These are phyloP conservation scores for Bovichtus diacanthus DNA, from an alignment of 2,797 vertebrate species.

Conservation along the genomic window DNA sequence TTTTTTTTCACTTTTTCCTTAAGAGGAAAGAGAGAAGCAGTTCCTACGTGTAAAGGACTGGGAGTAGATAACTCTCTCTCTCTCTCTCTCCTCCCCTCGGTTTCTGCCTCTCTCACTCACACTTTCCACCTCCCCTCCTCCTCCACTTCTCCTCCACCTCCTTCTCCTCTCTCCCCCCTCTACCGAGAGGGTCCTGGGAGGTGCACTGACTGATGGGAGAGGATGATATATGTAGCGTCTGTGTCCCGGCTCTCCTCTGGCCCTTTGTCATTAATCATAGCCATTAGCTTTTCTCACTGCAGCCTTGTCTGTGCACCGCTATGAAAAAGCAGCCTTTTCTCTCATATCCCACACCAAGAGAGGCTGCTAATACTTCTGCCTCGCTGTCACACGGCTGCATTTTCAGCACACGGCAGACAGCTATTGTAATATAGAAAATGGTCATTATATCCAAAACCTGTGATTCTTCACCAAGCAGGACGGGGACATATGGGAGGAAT, in stretches of 20 bases:
- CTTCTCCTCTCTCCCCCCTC: slow-evolving; percentile 1
- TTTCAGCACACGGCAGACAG: slow-evolving; percentile 67
- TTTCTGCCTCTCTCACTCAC: slow-evolving; percentile 47
- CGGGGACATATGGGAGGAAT: slow-evolving; percentile 54
- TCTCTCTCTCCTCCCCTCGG: slow-evolving; percentile 31
- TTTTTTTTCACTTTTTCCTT: slow-evolving; percentile 69
- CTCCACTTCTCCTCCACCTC: not conserved
- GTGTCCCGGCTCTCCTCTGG: slow-evolving; percentile 99
- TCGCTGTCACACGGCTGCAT: slow-evolving; percentile 78
- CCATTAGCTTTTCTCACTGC: slow-evolving; percentile 99
- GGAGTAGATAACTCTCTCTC: slow-evolving; percentile 90
- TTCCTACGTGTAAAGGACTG: slow-evolving; percentile 86
- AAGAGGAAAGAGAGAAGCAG: slow-evolving; percentile 83
- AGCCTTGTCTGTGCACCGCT: slow-evolving; percentile 93
- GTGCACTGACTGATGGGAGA: slow-evolving; percentile 99
- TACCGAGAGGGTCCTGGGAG: slow-evolving; percentile 93
- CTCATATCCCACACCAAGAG: slow-evolving; percentile 87
- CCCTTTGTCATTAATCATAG: slow-evolving; percentile 99
- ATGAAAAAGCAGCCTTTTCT: slow-evolving; percentile 90
- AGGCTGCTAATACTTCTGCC: slow-evolving; percentile 76
- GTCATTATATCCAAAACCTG: slow-evolving; percentile 65
- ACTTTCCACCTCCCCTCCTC: slow-evolving; percentile 22
- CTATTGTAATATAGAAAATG: slow-evolving; percentile 77
- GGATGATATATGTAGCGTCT: slow-evolving; percentile 99
- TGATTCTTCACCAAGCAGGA: slow-evolving; percentile 54